Base-by-base conservation (phyloP, 2,888 invertebrate genomes). In the Microctonus brassicae region DNA sequence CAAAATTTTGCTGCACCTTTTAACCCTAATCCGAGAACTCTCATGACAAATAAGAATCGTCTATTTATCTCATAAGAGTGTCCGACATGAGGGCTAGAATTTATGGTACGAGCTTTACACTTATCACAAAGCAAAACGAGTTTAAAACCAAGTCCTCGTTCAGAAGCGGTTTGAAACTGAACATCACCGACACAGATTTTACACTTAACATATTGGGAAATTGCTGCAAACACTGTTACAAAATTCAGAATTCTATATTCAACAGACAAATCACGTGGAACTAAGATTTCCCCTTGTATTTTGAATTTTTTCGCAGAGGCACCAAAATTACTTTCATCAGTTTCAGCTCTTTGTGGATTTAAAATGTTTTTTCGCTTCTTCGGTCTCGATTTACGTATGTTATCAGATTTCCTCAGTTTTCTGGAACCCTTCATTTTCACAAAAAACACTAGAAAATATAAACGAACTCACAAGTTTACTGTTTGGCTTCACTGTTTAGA, bases 211-310 rank as follows among this genome's bases (percentile, higher is more conserved):
- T 17, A 55, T 11, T 55, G 20, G 22, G 20, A 33, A 33, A 60
- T 60, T 6, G 17, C 17, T 3, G 58, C 29, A 33, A 33, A 60
- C 0, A 60, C 58, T 1, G 58, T 17, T 1, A 60, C 5, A 33
- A 60, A 60, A n/a, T 60, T 60, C n/a, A 60, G 13, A 33, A 60
- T 60, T 33, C 29, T 2, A 17, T 60, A 60, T 4, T n/a, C 17
- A n/a, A 26, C 10, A 3, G 10, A 47, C n/a, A n/a, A n/a, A n/a
- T n/a, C n/a, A 52, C 20, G 11, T n/a, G 2, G 11, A 7, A 20
- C n/a, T 20, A 4, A 17, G 10, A 36, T 36, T 7, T 6, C 20
- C 9, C 6, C 11, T 20, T 13, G 6, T 17, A 13, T 20, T n/a
- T 52, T 52, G 6, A 52, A n/a, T 52, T 52, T 52, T 17, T 52